Evolutionary conservation across 2,113 vertebrate species (phyloP).

Genomic region (Thunnus maccoyii): DNA sequence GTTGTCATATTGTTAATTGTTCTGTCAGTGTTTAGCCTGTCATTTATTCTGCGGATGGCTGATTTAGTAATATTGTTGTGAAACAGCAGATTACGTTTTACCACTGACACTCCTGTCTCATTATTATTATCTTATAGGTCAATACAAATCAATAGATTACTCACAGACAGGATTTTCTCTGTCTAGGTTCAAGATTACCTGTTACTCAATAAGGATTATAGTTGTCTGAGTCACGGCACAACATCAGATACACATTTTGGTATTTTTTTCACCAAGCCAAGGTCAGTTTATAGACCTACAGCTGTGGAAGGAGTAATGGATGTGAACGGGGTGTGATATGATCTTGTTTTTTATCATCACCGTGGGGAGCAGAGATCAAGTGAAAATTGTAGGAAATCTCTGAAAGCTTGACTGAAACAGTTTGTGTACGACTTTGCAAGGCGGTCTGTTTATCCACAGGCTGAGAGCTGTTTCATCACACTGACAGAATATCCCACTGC

Average conservation of each 20-base stretch:
- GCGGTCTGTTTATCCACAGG: not conserved
- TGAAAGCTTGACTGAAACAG: too few species aligned
- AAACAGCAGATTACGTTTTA: not conserved
- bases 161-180: not conserved
- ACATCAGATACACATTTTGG: not conserved
- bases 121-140: not conserved
- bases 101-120: not conserved
- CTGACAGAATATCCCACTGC: too few species aligned
- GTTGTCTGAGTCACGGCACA: not conserved
- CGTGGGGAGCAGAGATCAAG: not conserved
- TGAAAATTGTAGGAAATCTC: too few species aligned
- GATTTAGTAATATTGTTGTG: not conserved
- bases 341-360: not conserved
- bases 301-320: not conserved
- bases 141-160: not conserved
- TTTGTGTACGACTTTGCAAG: not conserved
- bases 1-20: not conserved
- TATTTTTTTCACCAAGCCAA: constrained; percentile 3
- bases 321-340: not conserved
- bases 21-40: not conserved
- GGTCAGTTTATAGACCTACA: constrained; percentile 2
- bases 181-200: not conserved
- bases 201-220: not conserved
- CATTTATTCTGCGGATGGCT: not conserved
- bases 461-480: not conserved